Conservation (phyloP, 1,140 invertebrate species). For the Cherax destructor region DNA sequence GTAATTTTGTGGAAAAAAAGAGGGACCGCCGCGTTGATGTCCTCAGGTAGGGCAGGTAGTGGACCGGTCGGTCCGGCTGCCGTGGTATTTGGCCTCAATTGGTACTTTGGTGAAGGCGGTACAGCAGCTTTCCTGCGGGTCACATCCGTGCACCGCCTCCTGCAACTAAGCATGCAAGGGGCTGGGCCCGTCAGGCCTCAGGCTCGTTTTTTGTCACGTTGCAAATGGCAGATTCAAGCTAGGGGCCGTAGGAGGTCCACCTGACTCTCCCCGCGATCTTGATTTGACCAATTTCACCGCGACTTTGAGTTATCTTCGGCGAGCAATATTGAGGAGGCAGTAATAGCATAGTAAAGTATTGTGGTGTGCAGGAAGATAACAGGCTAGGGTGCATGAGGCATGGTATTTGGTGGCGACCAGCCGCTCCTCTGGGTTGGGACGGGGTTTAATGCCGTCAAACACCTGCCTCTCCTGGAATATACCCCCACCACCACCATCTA, state of each 20-base stretch:
- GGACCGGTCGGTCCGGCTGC: slow-evolving; percentile 63
- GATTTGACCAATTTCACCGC: slow-evolving; percentile 41
- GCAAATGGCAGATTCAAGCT: slow-evolving; percentile 56
- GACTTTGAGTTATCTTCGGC: slow-evolving; percentile 2
- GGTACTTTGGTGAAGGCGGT: slow-evolving; percentile 65
- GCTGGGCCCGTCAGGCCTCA: slow-evolving; percentile 39
- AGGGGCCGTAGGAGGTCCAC: slow-evolving; percentile 57
- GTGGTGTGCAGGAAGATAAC: slow-evolving; percentile 56
- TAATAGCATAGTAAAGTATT: slow-evolving; percentile 57
- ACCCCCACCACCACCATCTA: slow-evolving; percentile 30
- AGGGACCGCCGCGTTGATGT: slow-evolving; percentile 17
- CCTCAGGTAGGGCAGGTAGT: slow-evolving; percentile 67
- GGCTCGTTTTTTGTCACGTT: slow-evolving; percentile 66
- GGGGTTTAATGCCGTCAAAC: slow-evolving; percentile 42
- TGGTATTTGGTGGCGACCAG: slow-evolving; percentile 63
- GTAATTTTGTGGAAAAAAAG: background rate
- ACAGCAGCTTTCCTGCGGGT: slow-evolving; percentile 66
- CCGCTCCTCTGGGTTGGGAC: slow-evolving; percentile 36
- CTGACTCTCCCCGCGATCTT: slow-evolving; percentile 19
- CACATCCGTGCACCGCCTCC: slow-evolving; percentile 43
- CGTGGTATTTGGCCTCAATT: slow-evolving; percentile 68
- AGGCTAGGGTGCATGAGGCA: slow-evolving; percentile 62
- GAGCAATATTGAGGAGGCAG: slow-evolving; percentile 35
- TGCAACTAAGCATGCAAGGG: slow-evolving; percentile 66
- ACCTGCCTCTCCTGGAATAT: slow-evolving; percentile 51